Conservation (phyloP, 2,888 invertebrate species). For the Eupithecia abbreviata region DNA sequence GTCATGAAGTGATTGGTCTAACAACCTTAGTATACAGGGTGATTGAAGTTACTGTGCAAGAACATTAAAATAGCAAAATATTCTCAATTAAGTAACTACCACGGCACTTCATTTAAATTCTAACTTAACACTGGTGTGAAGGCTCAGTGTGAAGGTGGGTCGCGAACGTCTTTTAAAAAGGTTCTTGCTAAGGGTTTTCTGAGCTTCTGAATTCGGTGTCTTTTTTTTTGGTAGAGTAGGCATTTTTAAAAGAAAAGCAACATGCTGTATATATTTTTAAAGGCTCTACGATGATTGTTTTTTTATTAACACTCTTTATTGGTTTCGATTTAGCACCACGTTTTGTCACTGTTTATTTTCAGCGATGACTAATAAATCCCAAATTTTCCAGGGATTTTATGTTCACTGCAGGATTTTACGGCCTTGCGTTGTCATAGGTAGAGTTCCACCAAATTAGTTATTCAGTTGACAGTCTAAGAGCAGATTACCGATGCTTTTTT, state of each 20-base stretch:
- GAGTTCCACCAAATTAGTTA: not conserved
- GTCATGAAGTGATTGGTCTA: slow-evolving; percentile 71
- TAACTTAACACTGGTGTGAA: too few species aligned
- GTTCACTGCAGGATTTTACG: slow-evolving; percentile 30
- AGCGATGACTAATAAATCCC: slow-evolving; percentile 50
- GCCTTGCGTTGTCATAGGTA: slow-evolving; percentile 24
- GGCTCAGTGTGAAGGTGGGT: too few species aligned
- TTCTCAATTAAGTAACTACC: not conserved
- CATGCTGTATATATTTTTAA: slow-evolving; percentile 9
- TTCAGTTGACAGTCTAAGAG: not conserved
- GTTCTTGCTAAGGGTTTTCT: not conserved
- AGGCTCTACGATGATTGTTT: slow-evolving; percentile 48
- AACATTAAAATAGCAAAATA: not conserved
- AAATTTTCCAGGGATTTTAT: slow-evolving; percentile 23
- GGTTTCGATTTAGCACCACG: not conserved
- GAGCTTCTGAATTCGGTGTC: not conserved
- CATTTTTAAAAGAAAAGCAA: not conserved
- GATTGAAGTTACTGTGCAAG: not conserved
- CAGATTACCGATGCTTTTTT: not conserved
- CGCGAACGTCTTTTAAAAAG: not conserved
- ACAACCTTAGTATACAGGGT: slow-evolving; percentile 10
- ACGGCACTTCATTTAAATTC: not conserved
- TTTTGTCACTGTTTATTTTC: slow-evolving; percentile 54
- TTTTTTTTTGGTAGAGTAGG: not conserved
- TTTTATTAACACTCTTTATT: slow-evolving; percentile 51